Conservation (phyloP, 2,888 invertebrate genomes). For the Diarsia brunnea region DNA sequence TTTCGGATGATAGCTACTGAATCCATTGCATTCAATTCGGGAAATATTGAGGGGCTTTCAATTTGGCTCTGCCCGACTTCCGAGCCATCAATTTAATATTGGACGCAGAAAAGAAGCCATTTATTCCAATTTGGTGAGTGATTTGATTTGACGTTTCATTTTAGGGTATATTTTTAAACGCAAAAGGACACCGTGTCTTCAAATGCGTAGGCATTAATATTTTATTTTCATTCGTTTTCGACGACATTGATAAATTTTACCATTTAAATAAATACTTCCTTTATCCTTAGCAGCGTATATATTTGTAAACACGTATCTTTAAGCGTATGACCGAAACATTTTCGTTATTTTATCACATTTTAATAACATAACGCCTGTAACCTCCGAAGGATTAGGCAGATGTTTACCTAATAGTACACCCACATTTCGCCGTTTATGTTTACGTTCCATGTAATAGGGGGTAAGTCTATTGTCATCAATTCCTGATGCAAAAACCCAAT, state of each 20-base stretch:
- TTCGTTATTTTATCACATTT: no score
- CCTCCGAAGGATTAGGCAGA: no score
- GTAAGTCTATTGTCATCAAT: no score
- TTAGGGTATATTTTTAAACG: conserved; percentile 24
- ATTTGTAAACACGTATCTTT: background rate
- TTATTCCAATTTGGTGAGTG: conserved; percentile 55
- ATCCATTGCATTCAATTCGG: conserved; percentile 37
- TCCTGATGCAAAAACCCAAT: no score
- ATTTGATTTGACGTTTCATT: conserved; percentile 51
- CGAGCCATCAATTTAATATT: conserved; percentile 54
- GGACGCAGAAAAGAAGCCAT: conserved; percentile 57
- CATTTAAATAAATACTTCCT: no score
- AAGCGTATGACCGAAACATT: no score
- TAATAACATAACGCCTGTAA: no score
- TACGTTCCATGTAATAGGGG: no score
- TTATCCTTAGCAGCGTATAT: background rate
- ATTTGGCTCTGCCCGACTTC: conserved; percentile 25
- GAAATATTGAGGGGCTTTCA: conserved; percentile 42
- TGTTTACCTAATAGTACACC: no score
- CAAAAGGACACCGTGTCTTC: background rate
- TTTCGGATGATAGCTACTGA: conserved; percentile 31
- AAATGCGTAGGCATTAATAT: background rate
- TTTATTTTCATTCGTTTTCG: background rate
- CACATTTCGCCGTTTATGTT: no score
- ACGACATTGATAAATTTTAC: no score